A percentile compares a stretch with the other conserved stretches of the same genome.
These are phyloP conservation scores for Trichomycterus rosablanca DNA, from an alignment of 2,113 vertebrate species.

Conservation along the genomic window DNA sequence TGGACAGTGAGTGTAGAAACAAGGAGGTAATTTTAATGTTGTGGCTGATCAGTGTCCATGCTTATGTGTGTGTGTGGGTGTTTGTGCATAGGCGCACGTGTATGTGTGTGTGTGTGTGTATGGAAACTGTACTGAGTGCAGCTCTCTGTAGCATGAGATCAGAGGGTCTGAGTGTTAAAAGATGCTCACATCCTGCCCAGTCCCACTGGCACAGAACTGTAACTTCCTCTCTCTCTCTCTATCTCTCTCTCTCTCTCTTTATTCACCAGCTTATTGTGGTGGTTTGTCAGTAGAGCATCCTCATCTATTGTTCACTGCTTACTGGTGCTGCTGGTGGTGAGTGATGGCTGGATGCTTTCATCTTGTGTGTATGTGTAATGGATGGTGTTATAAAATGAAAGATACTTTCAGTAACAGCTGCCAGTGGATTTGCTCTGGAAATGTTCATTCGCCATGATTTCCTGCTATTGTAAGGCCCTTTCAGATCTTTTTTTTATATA, in stretches of 20 bases:
- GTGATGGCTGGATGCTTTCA: constrained; percentile 4
- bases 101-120: constrained; percentile 4
- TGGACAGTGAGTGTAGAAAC: too few species aligned
- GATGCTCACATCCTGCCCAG: constrained; percentile 53
- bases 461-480: constrained; percentile 10
- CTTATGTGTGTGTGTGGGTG: too few species aligned
- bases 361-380: constrained; percentile 24
- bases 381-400: constrained; percentile 41
- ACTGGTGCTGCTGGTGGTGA: constrained; percentile 47
- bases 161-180: constrained; percentile 46
- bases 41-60: too few species aligned
- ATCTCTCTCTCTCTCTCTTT: constrained; percentile 1
- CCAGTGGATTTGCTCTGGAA: constrained; percentile 40
- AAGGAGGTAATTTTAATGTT: too few species aligned
- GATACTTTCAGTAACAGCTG: constrained; percentile 27
- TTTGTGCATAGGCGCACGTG: neutral
- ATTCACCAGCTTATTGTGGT: constrained; percentile 24
- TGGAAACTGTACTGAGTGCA: constrained; percentile 56
- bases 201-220: constrained; percentile 44
- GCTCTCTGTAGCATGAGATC: constrained; percentile 43
- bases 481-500: neutral
- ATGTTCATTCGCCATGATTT: constrained; percentile 27
- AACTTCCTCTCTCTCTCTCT: constrained; percentile 50
- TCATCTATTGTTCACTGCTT: constrained; percentile 51
- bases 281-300: constrained; percentile 42